phyloP scores from a whole-genome alignment of 2,888 invertebrate species.

The Tiliacea aurago region DNA sequence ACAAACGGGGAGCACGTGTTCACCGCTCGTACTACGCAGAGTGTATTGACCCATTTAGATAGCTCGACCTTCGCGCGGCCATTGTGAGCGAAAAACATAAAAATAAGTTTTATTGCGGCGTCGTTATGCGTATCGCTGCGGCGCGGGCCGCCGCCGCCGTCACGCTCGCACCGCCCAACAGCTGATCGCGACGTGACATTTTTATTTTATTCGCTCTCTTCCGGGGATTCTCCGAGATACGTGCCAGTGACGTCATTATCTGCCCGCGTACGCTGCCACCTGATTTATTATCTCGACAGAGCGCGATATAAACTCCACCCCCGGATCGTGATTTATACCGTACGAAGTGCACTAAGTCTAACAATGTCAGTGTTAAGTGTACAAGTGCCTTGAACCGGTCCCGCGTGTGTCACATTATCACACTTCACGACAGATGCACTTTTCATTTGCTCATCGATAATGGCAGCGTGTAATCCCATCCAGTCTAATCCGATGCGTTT shows the following conservation, averaged over 20 bases:
- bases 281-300: constrained; percentile 87
- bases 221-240: constrained; percentile 90
- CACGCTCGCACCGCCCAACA: constrained; percentile 86
- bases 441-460: constrained; percentile 62
- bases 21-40: constrained; percentile 89
- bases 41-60: constrained; percentile 91
- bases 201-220: constrained; percentile 90
- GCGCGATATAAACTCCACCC: constrained; percentile 78
- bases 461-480: constrained; percentile 39
- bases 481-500: constrained; percentile 10
- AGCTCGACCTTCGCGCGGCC: constrained; percentile 91
- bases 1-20: constrained; percentile 90
- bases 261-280: constrained; percentile 81
- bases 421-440: constrained; percentile 65
- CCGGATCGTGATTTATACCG: constrained; percentile 80
- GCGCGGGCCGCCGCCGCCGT: constrained; percentile 80
- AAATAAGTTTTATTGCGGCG: constrained; percentile 91
- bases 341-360: constrained; percentile 62
- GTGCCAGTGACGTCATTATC: constrained; percentile 90
- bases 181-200: constrained; percentile 91
- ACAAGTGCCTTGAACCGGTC: constrained; percentile 67
- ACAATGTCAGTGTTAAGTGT: constrained; percentile 79
- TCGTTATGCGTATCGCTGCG: constrained; percentile 89
- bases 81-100: constrained; percentile 91
- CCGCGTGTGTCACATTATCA: constrained; percentile 13